These are phyloP conservation scores for Cheilosia variabilis DNA, from an alignment of 2,888 invertebrate genomes.

Conservation along the genomic window DNA sequence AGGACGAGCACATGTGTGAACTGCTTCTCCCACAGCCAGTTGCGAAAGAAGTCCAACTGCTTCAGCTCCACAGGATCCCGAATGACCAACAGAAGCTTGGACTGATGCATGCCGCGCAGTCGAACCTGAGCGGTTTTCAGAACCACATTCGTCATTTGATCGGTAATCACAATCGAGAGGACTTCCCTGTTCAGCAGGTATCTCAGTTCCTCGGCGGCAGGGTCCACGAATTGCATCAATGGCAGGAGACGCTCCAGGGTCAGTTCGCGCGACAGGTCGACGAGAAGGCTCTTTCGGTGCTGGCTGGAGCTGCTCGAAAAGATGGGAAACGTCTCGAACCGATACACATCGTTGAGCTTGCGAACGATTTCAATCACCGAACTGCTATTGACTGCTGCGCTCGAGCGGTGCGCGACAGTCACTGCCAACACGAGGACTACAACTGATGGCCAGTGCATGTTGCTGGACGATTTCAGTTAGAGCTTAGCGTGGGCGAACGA, in stretches of 20 bases:
- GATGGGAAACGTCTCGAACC: constrained; percentile 30
- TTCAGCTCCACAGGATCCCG: constrained; percentile 21
- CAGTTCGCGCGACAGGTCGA: constrained; percentile 20
- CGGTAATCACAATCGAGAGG: constrained; percentile 39
- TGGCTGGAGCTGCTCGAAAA: constrained; percentile 18
- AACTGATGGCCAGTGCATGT: constrained; percentile 29
- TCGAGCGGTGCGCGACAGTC: not conserved
- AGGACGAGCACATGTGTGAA: constrained; percentile 31
- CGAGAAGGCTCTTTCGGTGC: constrained; percentile 1
- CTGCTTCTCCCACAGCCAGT: constrained; percentile 51
- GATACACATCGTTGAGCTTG: constrained; percentile 16
- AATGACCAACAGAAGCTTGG: constrained; percentile 39
- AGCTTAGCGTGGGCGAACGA: not conserved
- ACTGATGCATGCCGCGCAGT: constrained; percentile 52
- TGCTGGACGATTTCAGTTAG: not conserved
- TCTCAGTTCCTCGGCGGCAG: constrained; percentile 3
- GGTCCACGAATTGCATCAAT: constrained; percentile 31
- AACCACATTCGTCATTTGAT: constrained; percentile 30
- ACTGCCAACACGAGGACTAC: constrained; percentile 14
- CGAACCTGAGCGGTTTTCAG: not conserved
- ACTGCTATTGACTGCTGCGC: constrained; percentile 27
- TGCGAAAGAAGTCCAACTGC: constrained; percentile 19
- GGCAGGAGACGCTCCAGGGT: constrained; percentile 10
- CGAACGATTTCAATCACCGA: constrained; percentile 40
- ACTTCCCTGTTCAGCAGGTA: constrained; percentile 6